phyloP scores from a whole-genome alignment of 2,797 vertebrate species.

The Hydrophis major region DNA sequence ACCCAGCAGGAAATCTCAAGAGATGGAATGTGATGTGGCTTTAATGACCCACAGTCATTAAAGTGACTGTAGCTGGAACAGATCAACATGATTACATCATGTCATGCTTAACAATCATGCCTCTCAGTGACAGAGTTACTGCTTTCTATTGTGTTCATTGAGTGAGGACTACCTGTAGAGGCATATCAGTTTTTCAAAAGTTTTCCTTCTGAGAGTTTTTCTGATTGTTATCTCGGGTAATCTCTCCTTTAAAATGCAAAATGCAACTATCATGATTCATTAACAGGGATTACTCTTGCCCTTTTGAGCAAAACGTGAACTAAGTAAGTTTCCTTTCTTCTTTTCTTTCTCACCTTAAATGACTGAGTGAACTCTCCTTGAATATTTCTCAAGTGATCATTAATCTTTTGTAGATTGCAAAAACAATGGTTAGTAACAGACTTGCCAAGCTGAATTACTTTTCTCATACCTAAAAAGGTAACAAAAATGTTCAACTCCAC shows the following conservation, averaged over 20 bases:
- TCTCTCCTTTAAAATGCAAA: constrained; percentile 6
- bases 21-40: background rate
- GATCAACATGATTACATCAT: background rate
- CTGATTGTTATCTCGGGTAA: background rate
- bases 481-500: background rate
- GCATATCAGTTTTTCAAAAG: background rate
- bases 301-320: background rate
- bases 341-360: background rate
- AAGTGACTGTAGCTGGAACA: background rate
- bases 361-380: background rate
- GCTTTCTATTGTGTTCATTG: background rate
- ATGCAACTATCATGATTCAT: fast-evolving
- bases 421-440: background rate
- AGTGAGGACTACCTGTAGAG: background rate
- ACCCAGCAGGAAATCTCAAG: background rate
- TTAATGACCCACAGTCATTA: background rate
- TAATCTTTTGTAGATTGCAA: background rate
- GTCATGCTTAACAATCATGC: background rate
- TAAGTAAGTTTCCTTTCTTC: background rate
- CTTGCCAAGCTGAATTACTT: background rate
- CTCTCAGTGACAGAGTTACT: background rate
- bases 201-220: background rate
- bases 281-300: background rate
- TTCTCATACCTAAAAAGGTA: background rate
- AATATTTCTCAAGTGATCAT: background rate